phyloP scores from a whole-genome alignment of 1,140 invertebrate genomes.

The Teleogryllus occipitalis region DNA sequence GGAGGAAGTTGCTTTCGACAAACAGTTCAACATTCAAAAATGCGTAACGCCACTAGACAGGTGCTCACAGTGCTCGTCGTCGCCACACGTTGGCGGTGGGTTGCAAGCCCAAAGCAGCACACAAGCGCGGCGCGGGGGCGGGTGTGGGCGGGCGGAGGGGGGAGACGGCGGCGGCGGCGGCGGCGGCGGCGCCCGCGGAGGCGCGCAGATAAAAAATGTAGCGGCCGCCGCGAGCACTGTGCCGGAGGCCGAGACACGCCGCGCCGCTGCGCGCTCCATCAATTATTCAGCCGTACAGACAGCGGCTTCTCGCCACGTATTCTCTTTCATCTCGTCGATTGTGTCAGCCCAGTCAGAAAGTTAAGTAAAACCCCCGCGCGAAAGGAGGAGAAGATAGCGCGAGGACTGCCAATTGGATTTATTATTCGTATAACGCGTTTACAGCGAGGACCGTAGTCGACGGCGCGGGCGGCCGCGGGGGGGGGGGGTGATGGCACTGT shows the following conservation, averaged over 20 bases:
- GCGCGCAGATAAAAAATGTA: not conserved
- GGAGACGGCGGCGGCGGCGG: not conserved
- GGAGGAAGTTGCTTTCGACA: no score
- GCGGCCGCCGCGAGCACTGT: not conserved
- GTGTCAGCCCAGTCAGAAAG: conserved; percentile 3
- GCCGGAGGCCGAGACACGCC: not conserved
- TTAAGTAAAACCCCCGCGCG: conserved; percentile 3
- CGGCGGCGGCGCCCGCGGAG: no score
- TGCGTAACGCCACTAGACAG: no score
- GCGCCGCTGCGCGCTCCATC: not conserved
- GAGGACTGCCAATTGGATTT: not conserved
- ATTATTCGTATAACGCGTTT: conserved; percentile 5
- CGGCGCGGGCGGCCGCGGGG: no score
- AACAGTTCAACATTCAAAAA: no score
- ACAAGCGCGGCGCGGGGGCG: not conserved
- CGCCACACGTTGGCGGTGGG: no score
- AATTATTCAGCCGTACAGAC: not conserved
- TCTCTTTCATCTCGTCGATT: conserved; percentile 4
- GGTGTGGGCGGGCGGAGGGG: not conserved
- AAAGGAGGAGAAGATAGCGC: not conserved
- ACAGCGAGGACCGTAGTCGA: not conserved
- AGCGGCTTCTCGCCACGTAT: conserved; percentile 2
- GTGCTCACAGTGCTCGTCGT: no score
- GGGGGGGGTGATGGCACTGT: not conserved
- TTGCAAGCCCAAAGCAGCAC: not conserved